phyloP scores from a whole-genome alignment of 2,113 vertebrate genomes.

The Chrysochloris asiatica region DNA sequence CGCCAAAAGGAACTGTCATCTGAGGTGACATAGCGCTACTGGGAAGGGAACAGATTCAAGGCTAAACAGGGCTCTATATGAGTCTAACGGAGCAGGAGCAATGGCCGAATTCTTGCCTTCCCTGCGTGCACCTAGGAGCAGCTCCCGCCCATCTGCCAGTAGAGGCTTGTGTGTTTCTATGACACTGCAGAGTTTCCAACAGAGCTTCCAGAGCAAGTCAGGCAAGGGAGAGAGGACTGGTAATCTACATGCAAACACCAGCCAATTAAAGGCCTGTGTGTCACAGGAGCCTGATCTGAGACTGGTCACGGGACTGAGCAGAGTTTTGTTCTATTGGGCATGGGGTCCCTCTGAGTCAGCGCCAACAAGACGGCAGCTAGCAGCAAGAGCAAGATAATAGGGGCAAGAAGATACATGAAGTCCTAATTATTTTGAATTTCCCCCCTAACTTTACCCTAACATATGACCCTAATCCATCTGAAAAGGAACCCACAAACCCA shows the following conservation, averaged over 20 bases:
- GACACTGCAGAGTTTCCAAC: neutral
- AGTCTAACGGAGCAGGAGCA: neutral
- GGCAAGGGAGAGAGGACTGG: neutral
- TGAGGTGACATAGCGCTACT: neutral
- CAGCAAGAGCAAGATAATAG: neutral
- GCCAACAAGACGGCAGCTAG: neutral
- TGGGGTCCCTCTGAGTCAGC: neutral
- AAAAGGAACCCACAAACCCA: no score
- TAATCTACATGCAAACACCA: neutral
- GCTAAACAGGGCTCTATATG: no score
- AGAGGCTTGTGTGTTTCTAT: neutral
- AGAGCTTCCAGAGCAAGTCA: neutral
- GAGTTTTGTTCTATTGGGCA: neutral
- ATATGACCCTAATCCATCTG: no score
- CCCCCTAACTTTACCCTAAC: neutral
- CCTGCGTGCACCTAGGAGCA: neutral
- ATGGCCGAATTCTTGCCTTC: neutral
- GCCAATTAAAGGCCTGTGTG: neutral
- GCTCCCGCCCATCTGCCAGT: neutral
- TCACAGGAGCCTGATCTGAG: neutral
- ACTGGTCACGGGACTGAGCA: neutral
- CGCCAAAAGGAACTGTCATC: neutral
- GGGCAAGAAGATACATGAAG: neutral
- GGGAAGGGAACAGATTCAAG: neutral
- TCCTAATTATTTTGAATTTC: neutral